Evolutionary conservation across 1,140 invertebrate genomes (phyloP).

Genomic region (Dendrolimus punctatus): DNA sequence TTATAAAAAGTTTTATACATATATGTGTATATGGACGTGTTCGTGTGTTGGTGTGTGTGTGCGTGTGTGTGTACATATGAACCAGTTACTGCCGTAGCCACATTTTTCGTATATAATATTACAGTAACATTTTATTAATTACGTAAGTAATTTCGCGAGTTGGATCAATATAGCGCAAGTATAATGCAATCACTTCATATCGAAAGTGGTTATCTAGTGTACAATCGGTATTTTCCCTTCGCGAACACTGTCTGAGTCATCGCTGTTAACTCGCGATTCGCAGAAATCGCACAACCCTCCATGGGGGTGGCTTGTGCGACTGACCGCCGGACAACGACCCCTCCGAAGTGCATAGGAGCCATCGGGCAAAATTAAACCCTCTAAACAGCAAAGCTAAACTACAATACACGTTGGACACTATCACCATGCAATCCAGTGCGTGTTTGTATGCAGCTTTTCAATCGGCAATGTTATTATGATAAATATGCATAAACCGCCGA

Average conservation of each 20-base stretch:
- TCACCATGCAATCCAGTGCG: conserved; percentile 56
- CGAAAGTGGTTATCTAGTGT: conserved; percentile 37
- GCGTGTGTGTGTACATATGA: too few species aligned
- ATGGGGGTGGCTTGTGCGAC: conserved; percentile 52
- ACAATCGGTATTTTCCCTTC: conserved; percentile 49
- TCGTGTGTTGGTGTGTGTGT: too few species aligned
- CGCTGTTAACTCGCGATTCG: conserved; percentile 33
- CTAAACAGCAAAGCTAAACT: conserved; percentile 48
- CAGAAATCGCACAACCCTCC: conserved; percentile 50
- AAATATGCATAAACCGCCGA: conserved; percentile 68
- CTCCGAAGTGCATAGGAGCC: conserved; percentile 37
- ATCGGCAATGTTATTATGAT: conserved; percentile 69
- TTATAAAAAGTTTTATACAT: too few species aligned
- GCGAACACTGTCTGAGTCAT: conserved; percentile 49
- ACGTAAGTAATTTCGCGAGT: conserved; percentile 14
- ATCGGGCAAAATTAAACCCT: conserved; percentile 52
- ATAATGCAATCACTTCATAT: conserved; percentile 28
- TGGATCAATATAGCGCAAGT: conserved; percentile 19
- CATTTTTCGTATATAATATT: too few species aligned
- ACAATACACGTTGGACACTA: conserved; percentile 35
- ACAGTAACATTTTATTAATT: too few species aligned
- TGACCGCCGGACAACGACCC: conserved; percentile 50
- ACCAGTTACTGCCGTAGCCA: too few species aligned
- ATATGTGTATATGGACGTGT: too few species aligned
- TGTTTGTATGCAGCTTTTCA: conserved; percentile 69